Evolutionary conservation across 2,113 vertebrate genomes (phyloP), one percentile per base, ranked within the genome.

Genomic region (Pterophyllum scalare): DNA sequence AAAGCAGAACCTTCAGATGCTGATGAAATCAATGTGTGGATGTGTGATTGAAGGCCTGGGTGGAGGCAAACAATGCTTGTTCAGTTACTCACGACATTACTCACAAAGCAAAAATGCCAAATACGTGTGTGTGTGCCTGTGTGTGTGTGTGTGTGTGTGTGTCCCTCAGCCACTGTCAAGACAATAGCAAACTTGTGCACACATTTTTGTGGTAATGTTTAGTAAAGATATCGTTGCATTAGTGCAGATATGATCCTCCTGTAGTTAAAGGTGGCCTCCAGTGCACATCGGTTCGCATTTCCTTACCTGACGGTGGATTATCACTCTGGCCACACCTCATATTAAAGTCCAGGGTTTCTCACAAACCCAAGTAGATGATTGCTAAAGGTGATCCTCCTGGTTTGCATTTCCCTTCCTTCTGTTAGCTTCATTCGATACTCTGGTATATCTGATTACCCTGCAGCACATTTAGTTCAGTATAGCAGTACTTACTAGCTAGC

Each of bases 51-150:
- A 77, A 40, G 40, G n/a, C 33, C 7, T 24, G 59, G 67, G 49
- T 20, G 26, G 64, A 57, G 15, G 13, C 26, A 67, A 79, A 91
- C 75, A 91, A 87, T 82, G 77, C 38, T 8, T 14, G 31, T 77
- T 89, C 83, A 89, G 88, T 89, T 57, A 10, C 80, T 86, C 19
- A 59, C 60, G 58, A 62, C 59, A 80, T 88, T 77, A 77, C 35
- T 62, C 81, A 80, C 22, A 81, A 82, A 84, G n/a, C 40, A 93
- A 88, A 83, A 89, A 92, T 91, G 79, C 59, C 46, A 78, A 77
- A 62, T 79, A 79, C 33, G 61, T 74, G 31, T 62, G 64, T 64
- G 28, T 59, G 74, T 80, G n/a, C 57, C 58, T 74, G 52, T 35
- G 35, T 59, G 46, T 35, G 35, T 59, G 46, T 59, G 57, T 56